A percentile compares a stretch with the other conserved stretches of the same genome.
These are phyloP conservation scores for Neolamprologus modestus DNA, from an alignment of 2,113 vertebrate genomes.

Conservation along the genomic window DNA sequence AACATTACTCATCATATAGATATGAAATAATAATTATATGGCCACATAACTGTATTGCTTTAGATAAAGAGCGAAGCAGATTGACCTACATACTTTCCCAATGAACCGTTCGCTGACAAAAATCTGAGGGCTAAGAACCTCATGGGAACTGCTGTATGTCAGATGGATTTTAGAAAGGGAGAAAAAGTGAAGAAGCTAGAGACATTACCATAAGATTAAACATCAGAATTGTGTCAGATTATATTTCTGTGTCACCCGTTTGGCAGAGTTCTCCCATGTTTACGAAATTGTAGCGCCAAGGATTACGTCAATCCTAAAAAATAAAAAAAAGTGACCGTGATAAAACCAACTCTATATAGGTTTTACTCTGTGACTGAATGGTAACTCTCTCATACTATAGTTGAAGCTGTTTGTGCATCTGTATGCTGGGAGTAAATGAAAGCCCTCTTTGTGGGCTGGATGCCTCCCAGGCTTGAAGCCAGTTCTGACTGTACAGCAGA, in stretches of 20 bases:
- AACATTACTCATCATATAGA: conserved; percentile 40
- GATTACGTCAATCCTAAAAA: conserved; percentile 33
- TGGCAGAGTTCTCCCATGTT: conserved; percentile 8
- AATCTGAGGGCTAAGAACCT: conserved; percentile 11
- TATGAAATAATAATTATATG: conserved; percentile 49
- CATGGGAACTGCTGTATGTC: background rate
- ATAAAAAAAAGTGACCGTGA: background rate
- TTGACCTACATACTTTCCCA: conserved; percentile 63
- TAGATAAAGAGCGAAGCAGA: conserved; percentile 53
- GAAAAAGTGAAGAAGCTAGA: conserved; percentile 6
- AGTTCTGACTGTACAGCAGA: conserved; percentile 26
- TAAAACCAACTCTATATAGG: background rate
- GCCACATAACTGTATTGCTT: conserved; percentile 32
- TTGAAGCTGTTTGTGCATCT: conserved; percentile 1
- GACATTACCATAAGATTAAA: conserved; percentile 27
- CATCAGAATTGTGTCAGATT: conserved; percentile 35
- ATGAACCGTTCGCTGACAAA: conserved; percentile 31
- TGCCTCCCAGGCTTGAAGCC: conserved; percentile 32
- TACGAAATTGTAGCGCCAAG: background rate
- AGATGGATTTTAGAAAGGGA: conserved; percentile 25
- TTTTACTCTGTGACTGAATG: background rate
- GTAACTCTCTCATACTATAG: conserved; percentile 11
- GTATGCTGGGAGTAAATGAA: conserved; percentile 45
- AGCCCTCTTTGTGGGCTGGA: conserved; percentile 48
- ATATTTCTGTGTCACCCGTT: conserved; percentile 10